These are phyloP conservation scores for Drosophila quinaria DNA, from an alignment of 2,888 invertebrate species.

Conservation along the genomic window DNA sequence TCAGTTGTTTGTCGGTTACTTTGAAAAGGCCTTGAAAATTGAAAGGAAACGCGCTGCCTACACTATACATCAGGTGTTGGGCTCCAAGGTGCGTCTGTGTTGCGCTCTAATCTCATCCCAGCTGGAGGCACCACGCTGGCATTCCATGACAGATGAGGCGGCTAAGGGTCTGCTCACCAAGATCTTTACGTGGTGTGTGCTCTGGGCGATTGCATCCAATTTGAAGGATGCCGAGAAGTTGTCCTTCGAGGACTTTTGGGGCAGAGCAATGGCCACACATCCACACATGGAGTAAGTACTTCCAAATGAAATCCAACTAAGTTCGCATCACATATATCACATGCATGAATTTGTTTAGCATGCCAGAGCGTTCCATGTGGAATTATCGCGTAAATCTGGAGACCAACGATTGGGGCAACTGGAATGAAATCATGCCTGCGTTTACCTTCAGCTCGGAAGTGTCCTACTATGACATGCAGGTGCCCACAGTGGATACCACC, in stretches of 20 bases:
- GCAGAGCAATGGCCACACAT: conserved; percentile 87
- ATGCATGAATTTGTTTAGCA: conserved; percentile 86
- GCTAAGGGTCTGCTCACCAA: conserved; percentile 90
- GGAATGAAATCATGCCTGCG: conserved; percentile 92
- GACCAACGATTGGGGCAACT: conserved; percentile 90
- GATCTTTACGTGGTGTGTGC: conserved; percentile 92
- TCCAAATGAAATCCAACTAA: neutral
- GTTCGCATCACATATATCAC: too few relatives aligned
- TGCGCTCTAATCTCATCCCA: conserved; percentile 91
- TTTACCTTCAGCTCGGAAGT: conserved; percentile 90
- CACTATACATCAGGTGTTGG: conserved; percentile 93
- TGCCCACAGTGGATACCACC: conserved; percentile 96
- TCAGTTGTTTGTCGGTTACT: conserved; percentile 88
- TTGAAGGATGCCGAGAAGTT: conserved; percentile 90
- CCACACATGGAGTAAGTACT: conserved; percentile 65
- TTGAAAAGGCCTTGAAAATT: conserved; percentile 89
- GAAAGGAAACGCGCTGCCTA: conserved; percentile 90
- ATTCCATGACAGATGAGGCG: conserved; percentile 86
- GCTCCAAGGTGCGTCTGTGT: conserved; percentile 92
- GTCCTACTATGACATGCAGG: conserved; percentile 95
- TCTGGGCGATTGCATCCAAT: conserved; percentile 96
- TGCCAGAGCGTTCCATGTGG: conserved; percentile 91
- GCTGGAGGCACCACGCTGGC: conserved; percentile 88
- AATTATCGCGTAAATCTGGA: conserved; percentile 91
- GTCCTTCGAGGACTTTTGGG: conserved; percentile 90